A percentile compares a stretch with the other conserved stretches of the same genome.
phyloP scores from a whole-genome alignment of 2,113 vertebrate species.

The Actinemys pallida region DNA sequence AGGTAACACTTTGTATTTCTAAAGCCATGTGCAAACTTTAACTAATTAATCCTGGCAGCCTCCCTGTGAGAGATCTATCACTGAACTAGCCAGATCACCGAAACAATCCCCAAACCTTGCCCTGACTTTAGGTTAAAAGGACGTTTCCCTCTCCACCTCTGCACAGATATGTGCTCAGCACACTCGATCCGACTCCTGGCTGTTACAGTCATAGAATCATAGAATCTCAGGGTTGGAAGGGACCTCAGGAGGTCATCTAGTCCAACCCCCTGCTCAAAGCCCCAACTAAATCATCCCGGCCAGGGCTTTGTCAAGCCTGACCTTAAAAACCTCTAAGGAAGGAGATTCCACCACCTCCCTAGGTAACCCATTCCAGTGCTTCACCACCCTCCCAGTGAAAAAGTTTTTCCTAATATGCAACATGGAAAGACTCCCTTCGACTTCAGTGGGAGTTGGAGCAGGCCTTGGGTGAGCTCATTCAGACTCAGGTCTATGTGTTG shows the following conservation, averaged over 20 bases:
- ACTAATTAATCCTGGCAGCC: neutral
- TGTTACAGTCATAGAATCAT: neutral
- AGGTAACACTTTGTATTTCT: neutral
- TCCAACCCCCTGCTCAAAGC: too few species aligned
- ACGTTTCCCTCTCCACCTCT: neutral
- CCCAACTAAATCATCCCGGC: too few species aligned
- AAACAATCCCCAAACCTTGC: neutral
- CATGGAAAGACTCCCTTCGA: neutral
- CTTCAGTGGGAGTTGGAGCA: neutral
- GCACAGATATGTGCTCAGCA: accelerated
- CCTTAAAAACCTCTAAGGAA: too few species aligned
- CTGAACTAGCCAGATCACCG: accelerated
- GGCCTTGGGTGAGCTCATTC: neutral
- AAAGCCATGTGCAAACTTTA: neutral
- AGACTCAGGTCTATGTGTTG: neutral
- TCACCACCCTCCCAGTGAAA: too few species aligned
- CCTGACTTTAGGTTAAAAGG: neutral
- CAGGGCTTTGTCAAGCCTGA: too few species aligned
- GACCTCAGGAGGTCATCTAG: too few species aligned
- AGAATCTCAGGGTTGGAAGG: too few species aligned
- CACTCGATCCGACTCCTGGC: neutral
- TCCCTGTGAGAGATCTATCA: neutral
- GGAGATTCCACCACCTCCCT: too few species aligned
- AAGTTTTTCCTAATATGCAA: too few species aligned
- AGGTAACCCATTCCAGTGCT: too few species aligned